Evolutionary conservation across 2,113 vertebrate species (phyloP).

Genomic region (Cottus gobio): DNA sequence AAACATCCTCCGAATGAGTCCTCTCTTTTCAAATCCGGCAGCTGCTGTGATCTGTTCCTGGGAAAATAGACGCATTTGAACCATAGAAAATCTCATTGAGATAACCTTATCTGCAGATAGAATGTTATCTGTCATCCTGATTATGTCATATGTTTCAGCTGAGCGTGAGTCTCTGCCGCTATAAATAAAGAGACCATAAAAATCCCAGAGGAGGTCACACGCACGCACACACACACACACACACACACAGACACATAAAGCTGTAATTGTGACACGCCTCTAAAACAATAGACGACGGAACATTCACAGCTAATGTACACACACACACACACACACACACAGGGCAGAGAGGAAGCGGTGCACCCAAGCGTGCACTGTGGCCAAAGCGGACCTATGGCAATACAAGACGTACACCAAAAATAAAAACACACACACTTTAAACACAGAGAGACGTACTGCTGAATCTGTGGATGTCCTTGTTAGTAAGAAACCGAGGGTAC

Average conservation of each 20-base stretch:
- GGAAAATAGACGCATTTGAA: constrained; percentile 37
- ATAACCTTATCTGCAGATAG: constrained; percentile 72
- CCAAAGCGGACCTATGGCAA: constrained; percentile 52
- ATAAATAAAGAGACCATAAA: constrained; percentile 73
- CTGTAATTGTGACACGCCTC: constrained; percentile 33
- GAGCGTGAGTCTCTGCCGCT: constrained; percentile 54
- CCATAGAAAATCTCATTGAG: constrained; percentile 51
- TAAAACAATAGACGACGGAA: constrained; percentile 48
- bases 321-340: constrained; percentile 14
- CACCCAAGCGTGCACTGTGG: constrained; percentile 6
- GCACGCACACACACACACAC: constrained; percentile 12
- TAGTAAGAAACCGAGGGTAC: constrained; percentile 76
- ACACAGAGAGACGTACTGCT: constrained; percentile 64
- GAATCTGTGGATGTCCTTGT: constrained; percentile 78
- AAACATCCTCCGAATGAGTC: constrained; percentile 22
- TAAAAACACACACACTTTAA: constrained; percentile 31
- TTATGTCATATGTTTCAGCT: constrained; percentile 75
- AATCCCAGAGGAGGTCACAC: constrained; percentile 53
- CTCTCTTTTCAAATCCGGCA: constrained; percentile 38
- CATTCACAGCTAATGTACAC: constrained; percentile 33
- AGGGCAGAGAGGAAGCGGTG: not conserved
- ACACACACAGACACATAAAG: not conserved
- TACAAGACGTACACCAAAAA: constrained; percentile 24
- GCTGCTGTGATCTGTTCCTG: constrained; percentile 31
- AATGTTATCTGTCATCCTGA: constrained; percentile 73